Percentiles rank a stretch among this genome's conserved stretches.
These are phyloP conservation scores for Ammodytes dubius DNA, from an alignment of 2,113 vertebrate species.

Conservation along the genomic window DNA sequence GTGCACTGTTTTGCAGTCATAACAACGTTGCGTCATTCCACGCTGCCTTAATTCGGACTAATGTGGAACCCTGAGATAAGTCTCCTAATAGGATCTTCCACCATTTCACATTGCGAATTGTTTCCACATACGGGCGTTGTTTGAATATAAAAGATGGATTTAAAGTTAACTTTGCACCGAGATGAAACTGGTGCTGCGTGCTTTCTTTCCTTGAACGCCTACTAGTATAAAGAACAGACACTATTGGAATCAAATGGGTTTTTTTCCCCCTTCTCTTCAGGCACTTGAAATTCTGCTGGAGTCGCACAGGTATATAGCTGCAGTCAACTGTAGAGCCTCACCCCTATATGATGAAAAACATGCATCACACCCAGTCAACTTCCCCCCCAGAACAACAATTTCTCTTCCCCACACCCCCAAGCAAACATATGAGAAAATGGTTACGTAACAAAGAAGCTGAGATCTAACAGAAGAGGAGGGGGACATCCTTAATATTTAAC, in stretches of 20 bases:
- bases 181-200: background rate
- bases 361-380: slow-evolving; percentile 31
- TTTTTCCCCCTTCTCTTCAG: background rate
- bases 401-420: slow-evolving; percentile 30
- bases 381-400: slow-evolving; percentile 36
- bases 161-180: background rate
- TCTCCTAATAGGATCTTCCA: slow-evolving; percentile 28
- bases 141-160: background rate
- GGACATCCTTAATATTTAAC: slow-evolving; percentile 74
- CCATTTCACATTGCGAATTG: background rate
- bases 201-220: background rate
- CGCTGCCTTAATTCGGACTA: slow-evolving; percentile 27
- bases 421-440: slow-evolving; percentile 55
- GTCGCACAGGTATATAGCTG: slow-evolving; percentile 27
- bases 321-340: background rate
- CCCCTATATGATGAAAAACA: slow-evolving; percentile 51
- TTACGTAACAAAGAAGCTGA: slow-evolving; percentile 41
- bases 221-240: background rate
- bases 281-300: slow-evolving; percentile 41
- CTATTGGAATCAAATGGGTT: background rate
- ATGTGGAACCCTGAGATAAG: slow-evolving; percentile 19
- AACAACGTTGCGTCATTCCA: slow-evolving; percentile 4
- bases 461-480: slow-evolving; percentile 18
- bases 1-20: background rate
- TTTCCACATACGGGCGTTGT: background rate